phyloP scores from a whole-genome alignment of 2,113 vertebrate species.

The Callionymus lyra region DNA sequence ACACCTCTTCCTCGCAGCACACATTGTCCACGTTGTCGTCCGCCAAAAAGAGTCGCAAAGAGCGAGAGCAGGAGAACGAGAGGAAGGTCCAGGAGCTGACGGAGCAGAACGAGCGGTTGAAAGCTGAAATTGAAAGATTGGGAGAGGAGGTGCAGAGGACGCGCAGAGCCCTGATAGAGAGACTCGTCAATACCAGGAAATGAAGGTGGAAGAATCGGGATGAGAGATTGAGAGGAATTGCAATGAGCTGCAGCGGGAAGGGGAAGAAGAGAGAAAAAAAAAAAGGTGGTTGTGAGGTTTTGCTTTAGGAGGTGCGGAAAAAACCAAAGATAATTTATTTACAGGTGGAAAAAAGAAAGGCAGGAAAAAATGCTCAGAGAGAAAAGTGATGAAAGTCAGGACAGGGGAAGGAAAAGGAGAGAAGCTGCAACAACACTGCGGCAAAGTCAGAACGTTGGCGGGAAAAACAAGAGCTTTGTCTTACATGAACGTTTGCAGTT shows the following conservation, averaged over 20 bases:
- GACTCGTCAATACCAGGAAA: conserved; percentile 77
- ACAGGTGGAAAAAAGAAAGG: conserved; percentile 16
- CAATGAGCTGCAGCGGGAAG: conserved; percentile 31
- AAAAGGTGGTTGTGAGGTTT: not conserved
- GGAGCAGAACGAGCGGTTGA: conserved; percentile 79
- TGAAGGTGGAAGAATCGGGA: conserved; percentile 21
- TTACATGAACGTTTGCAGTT: conserved; percentile 22
- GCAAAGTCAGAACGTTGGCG: conserved; percentile 51
- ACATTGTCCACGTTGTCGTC: conserved; percentile 50
- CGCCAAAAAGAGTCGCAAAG: conserved; percentile 76
- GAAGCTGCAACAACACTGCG: conserved; percentile 52
- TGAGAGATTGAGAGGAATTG: conserved; percentile 17
- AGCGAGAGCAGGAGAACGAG: conserved; percentile 78
- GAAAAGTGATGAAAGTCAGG: conserved; percentile 52
- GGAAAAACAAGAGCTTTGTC: conserved; percentile 23
- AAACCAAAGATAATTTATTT: conserved; percentile 51
- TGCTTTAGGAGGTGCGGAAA: conserved; percentile 6
- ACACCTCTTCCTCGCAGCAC: conserved; percentile 35
- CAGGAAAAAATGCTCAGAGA: conserved; percentile 27
- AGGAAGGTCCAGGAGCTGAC: conserved; percentile 77
- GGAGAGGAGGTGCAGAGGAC: conserved; percentile 80
- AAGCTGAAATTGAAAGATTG: conserved; percentile 76
- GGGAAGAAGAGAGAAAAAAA: not conserved
- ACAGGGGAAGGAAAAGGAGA: conserved; percentile 27
- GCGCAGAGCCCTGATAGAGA: conserved; percentile 79